Conservation (phyloP, 2,797 vertebrate species). For the Gymnoscopelus braueri region DNA sequence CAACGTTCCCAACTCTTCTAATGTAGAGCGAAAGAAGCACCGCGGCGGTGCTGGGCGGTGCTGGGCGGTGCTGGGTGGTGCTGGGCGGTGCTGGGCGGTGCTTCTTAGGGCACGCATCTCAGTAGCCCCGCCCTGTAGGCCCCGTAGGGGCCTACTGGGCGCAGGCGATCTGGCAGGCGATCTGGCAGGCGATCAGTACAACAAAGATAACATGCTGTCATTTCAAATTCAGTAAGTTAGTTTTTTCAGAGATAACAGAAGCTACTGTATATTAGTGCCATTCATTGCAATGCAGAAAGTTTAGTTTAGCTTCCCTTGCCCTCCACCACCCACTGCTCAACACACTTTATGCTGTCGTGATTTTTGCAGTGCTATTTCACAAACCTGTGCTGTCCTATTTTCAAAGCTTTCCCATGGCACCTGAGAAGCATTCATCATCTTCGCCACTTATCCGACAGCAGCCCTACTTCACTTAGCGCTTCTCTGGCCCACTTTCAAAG, state of each 20-base stretch:
- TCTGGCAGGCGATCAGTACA: too few species aligned
- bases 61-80: too few species aligned
- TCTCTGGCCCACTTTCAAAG: constrained; percentile 79
- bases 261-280: constrained; percentile 9
- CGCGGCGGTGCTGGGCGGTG: too few species aligned
- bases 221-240: constrained; percentile 9
- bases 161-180: too few species aligned
- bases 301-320: constrained; percentile 39
- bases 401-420: constrained; percentile 75
- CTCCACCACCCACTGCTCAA: constrained; percentile 22
- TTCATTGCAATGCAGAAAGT: constrained; percentile 34
- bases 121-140: too few species aligned
- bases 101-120: too few species aligned
- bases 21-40: too few species aligned
- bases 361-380: constrained; percentile 49
- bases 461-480: constrained; percentile 74
- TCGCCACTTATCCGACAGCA: constrained; percentile 72
- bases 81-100: too few species aligned
- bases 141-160: too few species aligned
- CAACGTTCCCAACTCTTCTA: too few species aligned
- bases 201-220: neutral
- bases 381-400: constrained; percentile 79
- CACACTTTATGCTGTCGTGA: constrained; percentile 54
- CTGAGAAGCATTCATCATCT: constrained; percentile 83
- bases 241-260: constrained; percentile 28